Evolutionary conservation across 1,140 invertebrate species (phyloP).

Genomic region (Drosophila setifemur): DNA sequence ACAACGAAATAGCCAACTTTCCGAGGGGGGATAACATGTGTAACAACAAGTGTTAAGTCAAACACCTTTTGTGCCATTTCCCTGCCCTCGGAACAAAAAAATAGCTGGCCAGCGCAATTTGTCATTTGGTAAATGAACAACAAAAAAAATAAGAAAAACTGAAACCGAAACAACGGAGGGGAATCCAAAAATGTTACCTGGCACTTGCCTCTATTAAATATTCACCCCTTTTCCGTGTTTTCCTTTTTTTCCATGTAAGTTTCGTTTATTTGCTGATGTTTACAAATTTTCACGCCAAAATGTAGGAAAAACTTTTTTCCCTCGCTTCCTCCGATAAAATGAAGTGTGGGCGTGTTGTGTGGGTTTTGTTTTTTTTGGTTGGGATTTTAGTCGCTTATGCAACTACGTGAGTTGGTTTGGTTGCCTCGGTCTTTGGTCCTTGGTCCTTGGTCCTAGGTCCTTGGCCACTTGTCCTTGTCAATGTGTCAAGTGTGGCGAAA

Average conservation of each 20-base stretch:
- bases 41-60: conserved; percentile 72
- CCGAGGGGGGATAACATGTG: conserved; percentile 5
- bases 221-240: conserved; percentile 62
- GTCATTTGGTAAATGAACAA: conserved; percentile 59
- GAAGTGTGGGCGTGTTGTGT: background rate
- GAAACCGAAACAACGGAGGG: conserved; percentile 2
- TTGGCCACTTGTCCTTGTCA: conserved; percentile 56
- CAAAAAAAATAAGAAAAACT: conserved; percentile 1
- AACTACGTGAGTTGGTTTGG: conserved; percentile 33
- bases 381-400: conserved; percentile 15
- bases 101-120: conserved; percentile 55
- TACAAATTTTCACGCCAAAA: conserved; percentile 80
- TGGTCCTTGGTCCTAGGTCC: background rate
- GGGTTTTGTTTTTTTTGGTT: too few species aligned
- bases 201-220: conserved; percentile 66
- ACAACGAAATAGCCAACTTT: background rate
- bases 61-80: conserved; percentile 24
- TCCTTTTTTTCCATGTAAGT: conserved; percentile 42
- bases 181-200: conserved; percentile 29
- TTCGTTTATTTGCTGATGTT: conserved; percentile 74
- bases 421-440: conserved; percentile 8
- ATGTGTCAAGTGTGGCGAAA: conserved; percentile 65
- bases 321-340: conserved; percentile 7
- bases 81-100: too few species aligned
- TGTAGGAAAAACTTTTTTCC: conserved; percentile 69